phyloP scores from a whole-genome alignment of 2,797 vertebrate genomes.

The Schizopygopsis malacanthus region DNA sequence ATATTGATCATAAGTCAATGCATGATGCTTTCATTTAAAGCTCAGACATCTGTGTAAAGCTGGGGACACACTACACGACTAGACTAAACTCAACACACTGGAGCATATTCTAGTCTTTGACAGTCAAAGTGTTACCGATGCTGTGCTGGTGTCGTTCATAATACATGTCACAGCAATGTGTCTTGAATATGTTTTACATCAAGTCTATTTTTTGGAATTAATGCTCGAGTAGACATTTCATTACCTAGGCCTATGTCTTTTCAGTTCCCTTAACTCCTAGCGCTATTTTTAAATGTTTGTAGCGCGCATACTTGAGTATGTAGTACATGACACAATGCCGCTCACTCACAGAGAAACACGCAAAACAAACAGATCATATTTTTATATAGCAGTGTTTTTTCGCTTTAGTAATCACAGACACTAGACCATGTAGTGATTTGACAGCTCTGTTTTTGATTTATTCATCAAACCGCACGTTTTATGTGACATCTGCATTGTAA shows the following conservation, averaged over 20 bases:
- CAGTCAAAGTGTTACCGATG: background rate
- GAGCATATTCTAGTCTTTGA: background rate
- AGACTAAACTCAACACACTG: background rate
- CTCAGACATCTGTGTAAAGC: background rate
- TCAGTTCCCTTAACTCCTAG: background rate
- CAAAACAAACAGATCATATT: too few relatives aligned
- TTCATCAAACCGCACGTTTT: too few relatives aligned
- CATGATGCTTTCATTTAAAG: background rate
- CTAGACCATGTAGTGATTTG: too few relatives aligned
- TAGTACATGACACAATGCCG: too few relatives aligned
- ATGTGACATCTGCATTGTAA: too few relatives aligned
- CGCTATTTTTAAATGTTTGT: background rate
- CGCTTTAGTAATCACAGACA: too few relatives aligned
- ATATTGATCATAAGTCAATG: too few relatives aligned
- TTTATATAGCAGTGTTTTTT: too few relatives aligned
- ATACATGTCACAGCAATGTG: background rate
- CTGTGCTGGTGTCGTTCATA: background rate
- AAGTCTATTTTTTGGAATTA: background rate
- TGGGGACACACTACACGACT: too few relatives aligned
- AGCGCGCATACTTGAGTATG: too few relatives aligned
- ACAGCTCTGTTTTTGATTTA: too few relatives aligned
- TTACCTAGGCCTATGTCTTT: background rate
- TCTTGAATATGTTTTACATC: background rate
- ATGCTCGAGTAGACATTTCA: background rate
- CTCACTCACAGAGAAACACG: too few relatives aligned